Base-by-base conservation (phyloP, 2,888 invertebrate genomes). In the Limnephilus rhombicus region DNA sequence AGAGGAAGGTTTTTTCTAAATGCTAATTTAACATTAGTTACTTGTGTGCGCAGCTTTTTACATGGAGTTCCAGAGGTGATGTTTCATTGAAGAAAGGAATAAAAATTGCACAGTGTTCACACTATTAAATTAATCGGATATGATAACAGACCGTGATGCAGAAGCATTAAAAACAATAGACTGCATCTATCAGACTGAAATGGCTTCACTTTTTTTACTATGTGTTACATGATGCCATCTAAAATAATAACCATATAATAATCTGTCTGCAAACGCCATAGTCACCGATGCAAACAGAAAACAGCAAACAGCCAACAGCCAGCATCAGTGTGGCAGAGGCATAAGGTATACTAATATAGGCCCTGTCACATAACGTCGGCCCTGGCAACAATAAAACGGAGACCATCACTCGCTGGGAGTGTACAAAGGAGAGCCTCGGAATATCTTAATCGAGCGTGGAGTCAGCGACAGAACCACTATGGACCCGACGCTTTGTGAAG, bases 381-480 rank as follows among this genome's bases (percentile, higher is more conserved):
- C 91, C 86, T 86, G 45, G 86, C 49, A 37, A 86, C 86, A 86
- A 86, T 86, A 29, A 83, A 86, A 29, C 86, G 45, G 45, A 86
- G 86, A 45, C 45, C 86, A 86, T 49, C 86, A 15, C 86, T 49
- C 86, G 86, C 86, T 86, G 5, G 29, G 86, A 49, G 86, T 37
- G 45, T 86, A 93, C 92, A 93, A 92, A 91, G 83, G 90, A 90
- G 89, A 89, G 53, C 90, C 91, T 83, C 83, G 86, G 92, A 92
- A 93, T 93, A 92, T 93, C 92, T 92, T 92, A 93, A 93, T 93
- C 92, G 85, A 93, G 92, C 93, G 92, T 93, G 92, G 92, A 90
- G 92, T 81, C 81, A 86, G 91, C 89, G 91, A 80, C 82, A 85
- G 85, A 83, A 92, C 90, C 37, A 80, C 37, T 34, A 89, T 90